These are phyloP conservation scores for Limnodromus scolopaceus DNA, from an alignment of 2,797 vertebrate species.

Conservation along the genomic window DNA sequence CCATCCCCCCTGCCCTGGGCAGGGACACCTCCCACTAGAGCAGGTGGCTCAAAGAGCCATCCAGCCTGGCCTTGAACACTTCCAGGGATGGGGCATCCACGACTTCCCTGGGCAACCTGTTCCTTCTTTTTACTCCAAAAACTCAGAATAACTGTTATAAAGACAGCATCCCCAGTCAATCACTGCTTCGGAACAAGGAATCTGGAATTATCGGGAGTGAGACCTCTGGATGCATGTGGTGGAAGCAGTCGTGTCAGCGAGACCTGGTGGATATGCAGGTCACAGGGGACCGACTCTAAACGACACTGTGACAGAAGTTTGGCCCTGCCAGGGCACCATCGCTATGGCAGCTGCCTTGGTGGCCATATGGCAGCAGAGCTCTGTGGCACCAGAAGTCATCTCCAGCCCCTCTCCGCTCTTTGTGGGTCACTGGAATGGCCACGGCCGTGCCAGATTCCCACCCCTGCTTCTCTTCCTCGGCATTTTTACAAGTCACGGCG, in stretches of 20 bases:
- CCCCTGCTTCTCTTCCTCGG: background rate
- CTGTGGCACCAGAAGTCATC: background rate
- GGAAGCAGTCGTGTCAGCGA: background rate
- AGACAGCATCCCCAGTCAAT: background rate
- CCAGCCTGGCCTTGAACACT: too few relatives aligned
- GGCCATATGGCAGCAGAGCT: background rate
- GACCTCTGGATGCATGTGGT: background rate
- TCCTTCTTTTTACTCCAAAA: background rate
- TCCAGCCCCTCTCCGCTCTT: background rate
- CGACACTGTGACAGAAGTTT: background rate
- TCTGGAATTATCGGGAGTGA: background rate
- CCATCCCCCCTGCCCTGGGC: too few relatives aligned
- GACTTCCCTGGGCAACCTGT: too few relatives aligned
- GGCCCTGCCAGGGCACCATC: background rate
- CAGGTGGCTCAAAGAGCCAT: too few relatives aligned
- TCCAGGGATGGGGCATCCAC: too few relatives aligned
- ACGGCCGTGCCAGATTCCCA: accelerated
- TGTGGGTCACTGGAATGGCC: background rate
- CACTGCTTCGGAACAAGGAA: background rate
- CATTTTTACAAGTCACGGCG: background rate
- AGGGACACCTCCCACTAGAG: too few relatives aligned
- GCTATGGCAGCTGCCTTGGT: background rate
- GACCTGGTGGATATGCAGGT: background rate
- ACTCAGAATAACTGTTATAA: background rate
- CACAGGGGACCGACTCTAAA: background rate